phyloP scores from a whole-genome alignment of 2,113 vertebrate genomes.

The Antechinus flavipes region DNA sequence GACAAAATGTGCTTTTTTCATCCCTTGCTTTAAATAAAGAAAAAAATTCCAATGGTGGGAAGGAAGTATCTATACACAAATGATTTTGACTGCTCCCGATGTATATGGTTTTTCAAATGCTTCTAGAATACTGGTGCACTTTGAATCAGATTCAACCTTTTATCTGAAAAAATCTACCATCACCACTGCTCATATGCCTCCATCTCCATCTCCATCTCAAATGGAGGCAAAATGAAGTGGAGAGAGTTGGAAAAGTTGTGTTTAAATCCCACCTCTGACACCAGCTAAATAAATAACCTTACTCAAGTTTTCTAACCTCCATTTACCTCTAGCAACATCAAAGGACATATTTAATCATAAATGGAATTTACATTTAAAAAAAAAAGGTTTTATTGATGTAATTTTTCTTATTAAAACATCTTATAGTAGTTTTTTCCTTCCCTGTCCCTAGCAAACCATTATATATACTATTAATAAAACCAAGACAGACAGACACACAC shows the following conservation, averaged over 20 bases:
- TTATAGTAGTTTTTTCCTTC: background rate
- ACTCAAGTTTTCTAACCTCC: background rate
- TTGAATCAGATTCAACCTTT: background rate
- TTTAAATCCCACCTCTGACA: background rate
- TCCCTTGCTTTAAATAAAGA: background rate
- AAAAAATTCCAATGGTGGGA: background rate
- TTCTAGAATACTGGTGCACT: background rate
- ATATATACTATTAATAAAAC: background rate
- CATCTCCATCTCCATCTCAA: background rate
- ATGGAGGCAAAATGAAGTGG: background rate
- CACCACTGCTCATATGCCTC: background rate
- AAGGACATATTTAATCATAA: too few species aligned
- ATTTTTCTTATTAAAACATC: too few species aligned
- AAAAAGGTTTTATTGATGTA: too few species aligned
- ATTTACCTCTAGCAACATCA: background rate
- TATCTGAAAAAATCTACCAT: background rate
- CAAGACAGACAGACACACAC: too few species aligned
- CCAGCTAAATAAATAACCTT: background rate
- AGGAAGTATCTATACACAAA: background rate
- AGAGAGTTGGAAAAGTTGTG: background rate
- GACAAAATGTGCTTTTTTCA: background rate
- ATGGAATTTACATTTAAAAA: too few species aligned
- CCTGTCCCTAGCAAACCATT: background rate
- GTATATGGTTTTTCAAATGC: background rate
- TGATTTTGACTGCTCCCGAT: background rate